Evolutionary conservation across 2,797 vertebrate genomes (phyloP).

Genomic region (Megalops cyprinoides): DNA sequence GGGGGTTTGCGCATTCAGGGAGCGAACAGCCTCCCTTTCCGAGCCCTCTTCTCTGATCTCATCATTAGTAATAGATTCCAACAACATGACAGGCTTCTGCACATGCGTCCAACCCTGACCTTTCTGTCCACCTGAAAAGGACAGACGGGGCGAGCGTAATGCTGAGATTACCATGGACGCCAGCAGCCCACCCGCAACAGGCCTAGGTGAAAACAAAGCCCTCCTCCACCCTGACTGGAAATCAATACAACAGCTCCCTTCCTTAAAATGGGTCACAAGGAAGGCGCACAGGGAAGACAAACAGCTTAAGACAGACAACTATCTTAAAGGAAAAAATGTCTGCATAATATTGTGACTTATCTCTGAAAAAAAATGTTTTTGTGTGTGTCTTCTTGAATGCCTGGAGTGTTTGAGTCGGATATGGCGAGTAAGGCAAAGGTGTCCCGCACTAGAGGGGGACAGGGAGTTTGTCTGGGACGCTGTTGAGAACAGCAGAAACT

Average conservation of each 20-base stretch:
- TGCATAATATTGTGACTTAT: too few relatives aligned
- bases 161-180: background rate
- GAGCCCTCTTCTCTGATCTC: background rate
- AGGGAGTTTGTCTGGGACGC: background rate
- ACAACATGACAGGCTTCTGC: background rate
- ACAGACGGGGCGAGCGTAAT: background rate
- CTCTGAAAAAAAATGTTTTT: background rate
- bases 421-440: background rate
- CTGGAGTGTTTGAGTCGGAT: background rate
- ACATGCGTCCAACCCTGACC: background rate
- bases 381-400: background rate
- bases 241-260: slow-evolving; percentile 5
- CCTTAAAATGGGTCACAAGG: background rate
- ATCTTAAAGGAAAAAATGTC: too few relatives aligned
- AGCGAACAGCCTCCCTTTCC: background rate
- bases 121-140: background rate
- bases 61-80: slow-evolving; percentile 8
- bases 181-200: slow-evolving; percentile 8
- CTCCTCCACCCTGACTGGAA: background rate
- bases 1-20: background rate
- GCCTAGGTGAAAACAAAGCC: background rate
- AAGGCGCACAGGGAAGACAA: too few relatives aligned
- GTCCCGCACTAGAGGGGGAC: background rate
- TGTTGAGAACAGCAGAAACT: background rate
- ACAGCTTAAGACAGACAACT: too few relatives aligned